phyloP scores from a whole-genome alignment of 2,113 vertebrate species.

The Aphelocoma coerulescens region DNA sequence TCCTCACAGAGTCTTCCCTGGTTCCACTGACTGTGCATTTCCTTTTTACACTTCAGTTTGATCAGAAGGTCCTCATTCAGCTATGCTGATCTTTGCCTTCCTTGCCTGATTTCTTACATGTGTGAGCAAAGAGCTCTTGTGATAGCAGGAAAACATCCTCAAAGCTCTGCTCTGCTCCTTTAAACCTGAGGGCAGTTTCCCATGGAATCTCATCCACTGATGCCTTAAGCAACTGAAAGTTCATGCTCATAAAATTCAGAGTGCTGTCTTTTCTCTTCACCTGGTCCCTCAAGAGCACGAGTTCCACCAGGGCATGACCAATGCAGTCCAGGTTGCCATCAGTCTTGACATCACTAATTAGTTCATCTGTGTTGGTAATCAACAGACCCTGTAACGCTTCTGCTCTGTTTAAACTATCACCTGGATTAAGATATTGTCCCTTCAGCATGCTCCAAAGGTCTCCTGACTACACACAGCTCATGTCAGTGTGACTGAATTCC shows the following conservation, averaged over 20 bases:
- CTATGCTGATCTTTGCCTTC: background rate
- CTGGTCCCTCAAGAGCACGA: background rate
- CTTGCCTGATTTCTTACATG: fast-evolving
- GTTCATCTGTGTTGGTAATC: background rate
- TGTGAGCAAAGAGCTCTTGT: background rate
- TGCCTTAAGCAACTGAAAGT: background rate
- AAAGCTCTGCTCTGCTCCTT: background rate
- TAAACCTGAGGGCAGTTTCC: background rate
- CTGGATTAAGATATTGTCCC: background rate
- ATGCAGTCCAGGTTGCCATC: background rate
- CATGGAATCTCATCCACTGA: background rate
- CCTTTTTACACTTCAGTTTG: background rate
- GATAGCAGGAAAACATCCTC: background rate
- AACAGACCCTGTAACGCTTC: background rate
- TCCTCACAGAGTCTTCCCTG: background rate
- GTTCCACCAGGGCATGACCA: background rate
- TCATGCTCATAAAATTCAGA: background rate
- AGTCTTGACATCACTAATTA: background rate
- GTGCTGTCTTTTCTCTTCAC: background rate
- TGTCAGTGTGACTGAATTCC: background rate
- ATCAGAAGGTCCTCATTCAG: background rate
- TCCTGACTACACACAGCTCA: background rate
- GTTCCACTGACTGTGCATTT: background rate
- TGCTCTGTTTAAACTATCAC: background rate
- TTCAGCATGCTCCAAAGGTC: background rate